Evolutionary conservation across 2,797 vertebrate genomes (phyloP), one percentile per base, ranked within the genome.

Genomic region (Eupleurogrammus muticus): DNA sequence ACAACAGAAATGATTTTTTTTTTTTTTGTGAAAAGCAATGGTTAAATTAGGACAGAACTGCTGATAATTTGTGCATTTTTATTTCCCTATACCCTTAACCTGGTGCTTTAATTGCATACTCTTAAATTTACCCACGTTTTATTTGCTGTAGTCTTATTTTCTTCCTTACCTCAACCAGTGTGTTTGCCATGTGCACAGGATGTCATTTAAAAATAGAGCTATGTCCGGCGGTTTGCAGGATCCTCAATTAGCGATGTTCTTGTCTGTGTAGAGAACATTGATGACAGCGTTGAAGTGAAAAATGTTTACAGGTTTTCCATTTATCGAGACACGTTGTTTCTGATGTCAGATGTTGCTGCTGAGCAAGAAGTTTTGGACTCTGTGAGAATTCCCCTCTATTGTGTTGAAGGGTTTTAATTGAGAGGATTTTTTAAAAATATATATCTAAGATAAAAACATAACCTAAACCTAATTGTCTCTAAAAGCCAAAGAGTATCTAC

Each of bases 231-330:
- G 32, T 50, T 48, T 47, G 35, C 38, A 46, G 9, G 11, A 38
- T 49, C 5, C 5, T 46, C n/a, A 16, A 17, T 17, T 23, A 34
- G 34, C 40, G 34, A 1, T 2, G 5, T n/a, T 54, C 14, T 46
- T 35, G 23, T 32, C 19, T 12, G 14, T 66, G 14, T 28, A 42
- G 12, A 40, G 38, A 40, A 40, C 38, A 40, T 40, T 40, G 13
- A 40, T 40, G 38, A 7, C 14, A 16, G 13, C 12, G 12, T 13
- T 14, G 20, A 44, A 28, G 8, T 19, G 3, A 13, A 28, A 58
- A 58, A 17, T 4, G n/a, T 32, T 46, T 40, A 12, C 42, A 67
- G 44, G 21, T 69, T 42, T 60, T 48, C 9, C n/a, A n/a, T 59
- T 9, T 59, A 2, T 14, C 3, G 51, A 14, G 34, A 53, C 16